phyloP scores from a whole-genome alignment of 2,797 vertebrate species.

The Sebastes hubbsi region DNA sequence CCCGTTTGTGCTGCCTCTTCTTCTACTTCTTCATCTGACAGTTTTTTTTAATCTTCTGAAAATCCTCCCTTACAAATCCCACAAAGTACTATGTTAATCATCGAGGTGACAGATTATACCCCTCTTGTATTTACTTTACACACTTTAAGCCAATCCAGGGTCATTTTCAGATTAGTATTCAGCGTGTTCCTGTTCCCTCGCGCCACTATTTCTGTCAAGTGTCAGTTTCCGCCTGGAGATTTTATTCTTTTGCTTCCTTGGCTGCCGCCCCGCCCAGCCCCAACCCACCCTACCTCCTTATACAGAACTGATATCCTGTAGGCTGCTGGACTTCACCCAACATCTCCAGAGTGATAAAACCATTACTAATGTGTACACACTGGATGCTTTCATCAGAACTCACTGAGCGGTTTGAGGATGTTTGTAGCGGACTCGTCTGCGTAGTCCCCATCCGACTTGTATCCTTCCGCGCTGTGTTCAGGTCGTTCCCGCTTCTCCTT shows the following conservation, averaged over 20 bases:
- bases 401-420: constrained; percentile 95
- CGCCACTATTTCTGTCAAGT: constrained; percentile 23
- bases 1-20: not conserved
- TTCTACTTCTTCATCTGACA: not conserved
- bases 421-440: constrained; percentile 85
- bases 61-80: constrained; percentile 35
- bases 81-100: constrained; percentile 27
- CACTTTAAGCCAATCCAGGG: constrained; percentile 24
- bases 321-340: constrained; percentile 13
- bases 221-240: not conserved
- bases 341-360: not conserved
- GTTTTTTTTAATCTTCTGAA: not conserved
- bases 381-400: constrained; percentile 71
- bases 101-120: constrained; percentile 23
- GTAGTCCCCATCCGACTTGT: constrained; percentile 90
- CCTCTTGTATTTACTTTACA: constrained; percentile 46
- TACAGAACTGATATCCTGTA: constrained; percentile 28
- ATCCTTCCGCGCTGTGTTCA: constrained; percentile 84
- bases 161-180: constrained; percentile 69
- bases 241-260: not conserved
- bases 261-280: not conserved
- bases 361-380: not conserved
- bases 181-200: constrained; percentile 28
- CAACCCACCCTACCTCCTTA: constrained; percentile 10
- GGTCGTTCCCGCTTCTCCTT: constrained; percentile 91